Percentiles rank a stretch among this genome's conserved stretches.
These are phyloP conservation scores for Clistopyga incitator DNA, from an alignment of 2,888 invertebrate genomes.

Conservation along the genomic window DNA sequence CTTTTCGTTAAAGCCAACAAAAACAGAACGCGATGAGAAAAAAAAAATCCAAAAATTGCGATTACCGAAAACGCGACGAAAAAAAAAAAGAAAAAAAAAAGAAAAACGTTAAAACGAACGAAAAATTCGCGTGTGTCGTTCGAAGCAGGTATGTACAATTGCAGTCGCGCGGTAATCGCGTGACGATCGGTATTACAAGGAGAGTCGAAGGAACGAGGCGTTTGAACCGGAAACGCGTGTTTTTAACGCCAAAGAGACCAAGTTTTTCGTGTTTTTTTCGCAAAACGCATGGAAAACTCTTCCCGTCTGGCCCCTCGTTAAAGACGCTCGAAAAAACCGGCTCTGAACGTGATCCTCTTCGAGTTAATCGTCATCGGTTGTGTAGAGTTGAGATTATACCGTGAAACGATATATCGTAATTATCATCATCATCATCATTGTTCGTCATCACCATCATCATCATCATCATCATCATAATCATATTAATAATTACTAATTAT, in stretches of 20 bases:
- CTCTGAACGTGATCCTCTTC: slow-evolving; percentile 56
- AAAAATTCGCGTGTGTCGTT: slow-evolving; percentile 52
- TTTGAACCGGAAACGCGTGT: slow-evolving; percentile 30
- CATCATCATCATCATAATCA: slow-evolving; percentile 38
- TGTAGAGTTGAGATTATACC: slow-evolving; percentile 77
- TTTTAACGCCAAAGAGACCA: slow-evolving; percentile 54
- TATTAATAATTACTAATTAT: slow-evolving; percentile 80
- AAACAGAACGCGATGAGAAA: slow-evolving; percentile 17
- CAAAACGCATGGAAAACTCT: slow-evolving; percentile 50
- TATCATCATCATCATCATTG: slow-evolving; percentile 13
- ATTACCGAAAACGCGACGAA: slow-evolving; percentile 39
- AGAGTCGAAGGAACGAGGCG: slow-evolving; percentile 29
- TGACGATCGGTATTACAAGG: slow-evolving; percentile 24
- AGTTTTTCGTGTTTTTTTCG: not conserved
- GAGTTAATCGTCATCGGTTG: slow-evolving; percentile 58
- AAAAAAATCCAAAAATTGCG: slow-evolving; percentile 46
- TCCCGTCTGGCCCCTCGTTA: slow-evolving; percentile 56
- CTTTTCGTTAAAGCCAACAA: slow-evolving; percentile 43
- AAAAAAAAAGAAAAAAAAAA: slow-evolving; percentile 4
- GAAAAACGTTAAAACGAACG: slow-evolving; percentile 45
- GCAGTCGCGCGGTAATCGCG: slow-evolving; percentile 44
- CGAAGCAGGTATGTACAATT: slow-evolving; percentile 63
- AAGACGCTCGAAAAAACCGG: slow-evolving; percentile 35
- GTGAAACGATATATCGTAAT: slow-evolving; percentile 77
- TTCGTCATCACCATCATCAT: slow-evolving; percentile 11